Percentiles rank a stretch among this genome's conserved stretches.
Evolutionary conservation across 2,888 invertebrate genomes (phyloP).

Genomic region (Campoletis raptor): DNA sequence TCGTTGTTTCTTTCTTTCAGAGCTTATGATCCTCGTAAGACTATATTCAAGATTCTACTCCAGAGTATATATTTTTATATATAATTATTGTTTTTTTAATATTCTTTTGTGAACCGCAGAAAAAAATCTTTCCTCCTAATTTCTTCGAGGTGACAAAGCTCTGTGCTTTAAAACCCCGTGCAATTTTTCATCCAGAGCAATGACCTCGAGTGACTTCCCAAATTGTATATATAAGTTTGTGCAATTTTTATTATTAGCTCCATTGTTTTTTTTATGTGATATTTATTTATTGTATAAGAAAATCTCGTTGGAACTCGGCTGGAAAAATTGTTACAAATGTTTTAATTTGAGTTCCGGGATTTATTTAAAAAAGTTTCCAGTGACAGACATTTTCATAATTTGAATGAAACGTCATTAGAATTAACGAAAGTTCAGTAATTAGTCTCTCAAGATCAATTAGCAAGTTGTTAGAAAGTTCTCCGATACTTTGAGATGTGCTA

Average conservation of each 20-base stretch:
- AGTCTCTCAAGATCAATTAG: background rate
- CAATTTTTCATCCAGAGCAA: background rate
- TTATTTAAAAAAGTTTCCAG: background rate
- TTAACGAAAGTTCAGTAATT: background rate
- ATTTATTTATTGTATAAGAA: background rate
- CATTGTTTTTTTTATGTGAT: background rate
- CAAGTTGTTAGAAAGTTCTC: background rate
- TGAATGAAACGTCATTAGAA: background rate
- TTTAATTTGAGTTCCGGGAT: too few species aligned
- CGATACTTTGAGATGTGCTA: background rate
- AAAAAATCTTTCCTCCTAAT: constrained; percentile 2
- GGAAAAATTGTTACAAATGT: too few species aligned
- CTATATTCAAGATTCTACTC: constrained; percentile 9
- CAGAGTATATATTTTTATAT: constrained; percentile 29
- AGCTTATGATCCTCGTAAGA: constrained; percentile 63
- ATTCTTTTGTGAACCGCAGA: background rate
- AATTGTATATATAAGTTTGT: background rate
- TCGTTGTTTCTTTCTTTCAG: constrained; percentile 24
- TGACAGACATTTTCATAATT: background rate
- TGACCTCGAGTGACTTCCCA: background rate
- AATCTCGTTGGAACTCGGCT: background rate
- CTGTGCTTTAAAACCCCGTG: background rate
- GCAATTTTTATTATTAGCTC: background rate
- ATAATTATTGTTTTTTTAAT: constrained; percentile 39
- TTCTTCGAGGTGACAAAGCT: background rate